phyloP scores from a whole-genome alignment of 2,888 invertebrate genomes.

The Drosophila peninsularis region DNA sequence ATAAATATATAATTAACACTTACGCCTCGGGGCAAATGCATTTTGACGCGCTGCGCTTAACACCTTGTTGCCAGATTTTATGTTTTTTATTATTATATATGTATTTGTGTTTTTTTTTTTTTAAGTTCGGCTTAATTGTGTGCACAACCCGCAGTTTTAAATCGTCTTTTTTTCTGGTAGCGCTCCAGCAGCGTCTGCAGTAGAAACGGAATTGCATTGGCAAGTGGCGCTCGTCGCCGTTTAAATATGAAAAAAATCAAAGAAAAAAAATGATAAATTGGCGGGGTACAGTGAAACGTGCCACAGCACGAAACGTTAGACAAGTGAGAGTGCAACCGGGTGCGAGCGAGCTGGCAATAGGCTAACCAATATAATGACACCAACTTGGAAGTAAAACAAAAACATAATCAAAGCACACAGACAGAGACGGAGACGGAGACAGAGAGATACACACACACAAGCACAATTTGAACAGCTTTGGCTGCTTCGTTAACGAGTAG shows the following conservation, averaged over 20 bases:
- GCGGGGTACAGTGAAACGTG: constrained; percentile 66
- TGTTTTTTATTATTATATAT: not conserved
- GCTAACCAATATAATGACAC: constrained; percentile 30
- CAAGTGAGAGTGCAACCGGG: constrained; percentile 39
- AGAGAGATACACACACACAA: constrained; percentile 10
- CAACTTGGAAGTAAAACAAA: constrained; percentile 62
- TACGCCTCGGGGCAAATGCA: constrained; percentile 77
- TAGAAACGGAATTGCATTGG: constrained; percentile 69
- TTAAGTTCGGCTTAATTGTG: not conserved
- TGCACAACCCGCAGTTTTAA: no score
- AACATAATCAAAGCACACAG: constrained; percentile 59
- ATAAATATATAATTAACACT: constrained; percentile 64
- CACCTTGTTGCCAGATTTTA: constrained; percentile 24
- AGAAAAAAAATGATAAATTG: constrained; percentile 54
- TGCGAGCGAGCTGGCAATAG: constrained; percentile 12
- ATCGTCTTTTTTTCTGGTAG: constrained; percentile 23
- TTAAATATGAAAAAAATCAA: constrained; percentile 74
- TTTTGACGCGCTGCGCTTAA: constrained; percentile 49
- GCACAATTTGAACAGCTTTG: constrained; percentile 50
- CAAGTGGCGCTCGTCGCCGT: constrained; percentile 45
- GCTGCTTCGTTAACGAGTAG: constrained; percentile 2
- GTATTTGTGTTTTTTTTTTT: constrained; percentile 13
- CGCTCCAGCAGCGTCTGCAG: constrained; percentile 49
- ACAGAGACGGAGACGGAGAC: not conserved
- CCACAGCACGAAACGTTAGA: constrained; percentile 49